Evolutionary conservation across 2,888 invertebrate genomes (phyloP).

Genomic region (Salpingus planirostris): DNA sequence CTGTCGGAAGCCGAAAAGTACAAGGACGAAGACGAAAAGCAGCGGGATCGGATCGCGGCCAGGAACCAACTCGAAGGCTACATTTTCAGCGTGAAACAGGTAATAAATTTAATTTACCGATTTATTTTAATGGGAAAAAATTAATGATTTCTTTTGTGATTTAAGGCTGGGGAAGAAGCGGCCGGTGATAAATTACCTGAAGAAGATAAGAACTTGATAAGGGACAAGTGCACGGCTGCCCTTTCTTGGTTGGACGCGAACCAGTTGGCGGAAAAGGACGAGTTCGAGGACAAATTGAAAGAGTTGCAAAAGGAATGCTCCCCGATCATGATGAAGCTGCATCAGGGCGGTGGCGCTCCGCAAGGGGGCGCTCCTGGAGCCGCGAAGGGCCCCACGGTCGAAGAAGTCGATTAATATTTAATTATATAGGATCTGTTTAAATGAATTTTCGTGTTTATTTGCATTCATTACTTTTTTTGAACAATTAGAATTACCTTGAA

Average conservation of each 20-base stretch:
- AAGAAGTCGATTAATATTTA: conserved; percentile 55
- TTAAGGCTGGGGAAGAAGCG: conserved; percentile 56
- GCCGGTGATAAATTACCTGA: conserved; percentile 57
- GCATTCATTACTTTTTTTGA: no score
- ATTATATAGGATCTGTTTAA: conserved; percentile 4
- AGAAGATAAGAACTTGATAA: conserved; percentile 59
- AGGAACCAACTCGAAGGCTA: conserved; percentile 74
- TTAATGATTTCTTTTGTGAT: conserved; percentile 6
- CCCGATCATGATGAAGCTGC: conserved; percentile 77
- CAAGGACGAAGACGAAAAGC: conserved; percentile 64
- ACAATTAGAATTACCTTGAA: not conserved
- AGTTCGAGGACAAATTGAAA: conserved; percentile 68
- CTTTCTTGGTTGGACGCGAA: conserved; percentile 68
- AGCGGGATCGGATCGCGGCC: conserved; percentile 56
- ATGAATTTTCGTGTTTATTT: no score
- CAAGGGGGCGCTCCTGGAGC: conserved; percentile 31
- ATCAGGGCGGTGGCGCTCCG: conserved; percentile 47
- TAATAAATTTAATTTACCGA: conserved; percentile 16
- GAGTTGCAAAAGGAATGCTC: conserved; percentile 66
- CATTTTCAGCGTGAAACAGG: conserved; percentile 60
- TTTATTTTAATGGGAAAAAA: conserved; percentile 9
- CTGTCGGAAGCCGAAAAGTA: conserved; percentile 71
- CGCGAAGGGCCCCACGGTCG: conserved; percentile 48
- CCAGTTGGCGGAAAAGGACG: conserved; percentile 66
- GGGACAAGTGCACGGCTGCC: conserved; percentile 59